Evolutionary conservation across 2,113 vertebrate species (phyloP).

Genomic region (Antechinus flavipes): DNA sequence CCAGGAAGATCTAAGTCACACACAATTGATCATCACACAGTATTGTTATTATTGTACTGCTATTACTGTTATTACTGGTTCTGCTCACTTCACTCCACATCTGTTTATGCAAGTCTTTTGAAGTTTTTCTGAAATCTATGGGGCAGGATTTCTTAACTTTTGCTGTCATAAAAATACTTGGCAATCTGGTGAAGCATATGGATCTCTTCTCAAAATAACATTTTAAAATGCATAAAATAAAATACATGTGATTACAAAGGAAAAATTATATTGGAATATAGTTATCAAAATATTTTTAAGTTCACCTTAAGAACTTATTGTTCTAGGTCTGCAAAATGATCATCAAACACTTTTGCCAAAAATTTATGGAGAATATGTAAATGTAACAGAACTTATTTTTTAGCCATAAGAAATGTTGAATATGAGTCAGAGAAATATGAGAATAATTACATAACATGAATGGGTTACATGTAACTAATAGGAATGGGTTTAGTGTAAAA

Average conservation of each 20-base stretch:
- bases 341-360: neutral
- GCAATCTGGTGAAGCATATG: neutral
- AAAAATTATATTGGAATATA: neutral
- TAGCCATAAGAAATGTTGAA: neutral
- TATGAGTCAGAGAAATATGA: neutral
- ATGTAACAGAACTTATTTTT: neutral
- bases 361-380: neutral
- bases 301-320: neutral
- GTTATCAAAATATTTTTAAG: neutral
- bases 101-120: too few relatives aligned
- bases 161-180: neutral
- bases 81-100: too few relatives aligned
- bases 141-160: neutral
- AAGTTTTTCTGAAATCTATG: too few relatives aligned
- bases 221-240: neutral
- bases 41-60: too few relatives aligned
- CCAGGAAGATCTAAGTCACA: too few relatives aligned
- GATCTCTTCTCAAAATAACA: neutral
- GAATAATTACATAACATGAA: neutral
- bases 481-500: neutral
- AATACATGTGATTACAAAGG: neutral
- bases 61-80: too few relatives aligned
- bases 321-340: neutral
- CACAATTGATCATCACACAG: too few relatives aligned
- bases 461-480: neutral